Evolutionary conservation across 2,113 vertebrate genomes (phyloP), one percentile per base, ranked within the genome.

Genomic region (Chaenocephalus aceratus): DNA sequence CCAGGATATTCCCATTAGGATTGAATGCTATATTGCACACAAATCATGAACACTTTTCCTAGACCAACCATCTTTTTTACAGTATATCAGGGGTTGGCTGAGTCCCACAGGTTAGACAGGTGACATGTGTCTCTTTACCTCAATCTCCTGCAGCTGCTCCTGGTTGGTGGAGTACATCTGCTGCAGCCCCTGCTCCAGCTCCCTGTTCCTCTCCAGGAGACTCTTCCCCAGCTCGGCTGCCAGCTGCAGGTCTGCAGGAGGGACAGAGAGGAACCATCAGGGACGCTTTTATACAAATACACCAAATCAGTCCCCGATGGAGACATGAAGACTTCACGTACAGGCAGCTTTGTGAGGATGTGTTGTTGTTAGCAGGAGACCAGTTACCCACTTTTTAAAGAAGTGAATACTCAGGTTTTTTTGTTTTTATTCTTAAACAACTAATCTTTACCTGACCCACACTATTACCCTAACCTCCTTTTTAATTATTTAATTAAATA

Each of bases 141-240:
- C 97, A 2, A 98, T 98, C 91, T 99, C 97, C 88, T 97, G 97
- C 81, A 97, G 82, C 70, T 99, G 98, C 75, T 99, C 98, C 86
- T 97, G 96, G 86, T 98, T 98, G 91, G 95, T 97, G 76, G 94
- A 82, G 86, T 95, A 97, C 97, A 99, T 97, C 92, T 99, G 96
- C 90, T 98, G 96, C 80, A 99, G 95, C 8, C 96, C 96, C 46
- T 98, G 96, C 82, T 99, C 97, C 88, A 99, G 86, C 79, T 99
- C 97, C n/a, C 96, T 94, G 94, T 99, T 99, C 62, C 96, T 95
- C 88, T 99, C 97, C 93, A 99, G 92, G 0, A 99, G 92, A 0
- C 94, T 96, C 94, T 99, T 99, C 15, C 98, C 98, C 54, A 99
- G 94, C 87, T 99, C 97, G 51, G 98, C 98, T 12, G 98, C 98